phyloP scores from a whole-genome alignment of 2,113 vertebrate genomes.

The Bujurquina vittata region DNA sequence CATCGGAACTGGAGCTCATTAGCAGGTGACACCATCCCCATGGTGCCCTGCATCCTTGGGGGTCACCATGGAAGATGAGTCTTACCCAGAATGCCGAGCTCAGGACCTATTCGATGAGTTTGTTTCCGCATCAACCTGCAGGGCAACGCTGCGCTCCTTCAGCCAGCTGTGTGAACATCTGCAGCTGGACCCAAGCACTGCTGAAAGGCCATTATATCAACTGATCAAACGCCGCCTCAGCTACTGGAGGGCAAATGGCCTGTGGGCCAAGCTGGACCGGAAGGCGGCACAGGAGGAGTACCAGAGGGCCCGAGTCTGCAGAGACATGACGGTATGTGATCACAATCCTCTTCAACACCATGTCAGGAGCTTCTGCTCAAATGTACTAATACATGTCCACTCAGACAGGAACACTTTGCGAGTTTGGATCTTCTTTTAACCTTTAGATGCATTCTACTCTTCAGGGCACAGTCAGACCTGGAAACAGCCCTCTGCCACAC shows the following conservation, averaged over 20 bases:
- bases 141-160: slow-evolving; percentile 89
- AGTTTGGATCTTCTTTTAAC: too few relatives aligned
- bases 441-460: too few relatives aligned
- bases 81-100: slow-evolving; percentile 79
- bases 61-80: slow-evolving; percentile 67
- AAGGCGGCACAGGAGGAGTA: slow-evolving; percentile 90
- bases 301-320: slow-evolving; percentile 87
- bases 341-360: background rate
- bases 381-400: background rate
- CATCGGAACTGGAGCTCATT: slow-evolving; percentile 38
- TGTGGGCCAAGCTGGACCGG: slow-evolving; percentile 95
- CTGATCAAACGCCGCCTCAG: slow-evolving; percentile 90
- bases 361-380: background rate
- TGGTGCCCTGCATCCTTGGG: slow-evolving; percentile 25
- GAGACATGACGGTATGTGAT: slow-evolving; percentile 85
- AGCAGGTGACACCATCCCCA: slow-evolving; percentile 30
- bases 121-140: slow-evolving; percentile 91
- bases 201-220: slow-evolving; percentile 86
- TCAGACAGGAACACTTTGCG: background rate
- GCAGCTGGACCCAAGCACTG: slow-evolving; percentile 75
- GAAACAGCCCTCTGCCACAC: background rate
- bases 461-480: background rate
- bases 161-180: slow-evolving; percentile 90
- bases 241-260: slow-evolving; percentile 95
- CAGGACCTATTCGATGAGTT: slow-evolving; percentile 92